A percentile compares a stretch with the other conserved stretches of the same genome.
These are phyloP conservation scores for Notarius quadriscutis DNA, from an alignment of 2,113 vertebrate genomes.

Conservation along the genomic window DNA sequence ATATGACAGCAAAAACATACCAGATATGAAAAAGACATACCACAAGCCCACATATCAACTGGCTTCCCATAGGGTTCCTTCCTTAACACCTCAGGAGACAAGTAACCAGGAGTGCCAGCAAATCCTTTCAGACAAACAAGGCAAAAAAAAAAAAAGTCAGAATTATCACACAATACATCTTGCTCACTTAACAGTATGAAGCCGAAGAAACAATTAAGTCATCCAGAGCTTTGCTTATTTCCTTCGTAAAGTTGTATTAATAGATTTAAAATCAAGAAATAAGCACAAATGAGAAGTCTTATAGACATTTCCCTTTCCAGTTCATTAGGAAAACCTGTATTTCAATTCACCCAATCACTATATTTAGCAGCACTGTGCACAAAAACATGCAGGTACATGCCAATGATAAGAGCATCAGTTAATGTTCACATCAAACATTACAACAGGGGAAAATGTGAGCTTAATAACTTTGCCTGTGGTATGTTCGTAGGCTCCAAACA, in stretches of 20 bases:
- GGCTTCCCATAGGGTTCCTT: constrained; percentile 98
- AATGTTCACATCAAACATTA: neutral
- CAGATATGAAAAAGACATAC: constrained; percentile 69
- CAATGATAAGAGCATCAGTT: neutral
- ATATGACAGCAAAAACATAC: neutral
- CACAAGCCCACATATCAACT: constrained; percentile 99
- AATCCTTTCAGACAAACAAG: constrained; percentile 76
- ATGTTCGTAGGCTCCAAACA: neutral
- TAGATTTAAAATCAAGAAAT: neutral
- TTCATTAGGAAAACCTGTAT: neutral
- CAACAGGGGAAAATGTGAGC: neutral
- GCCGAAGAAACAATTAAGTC: neutral
- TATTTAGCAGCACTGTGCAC: neutral
- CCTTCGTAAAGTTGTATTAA: neutral
- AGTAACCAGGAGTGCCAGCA: constrained; percentile 93
- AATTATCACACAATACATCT: neutral
- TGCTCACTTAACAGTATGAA: neutral
- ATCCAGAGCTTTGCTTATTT: neutral
- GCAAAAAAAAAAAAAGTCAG: neutral
- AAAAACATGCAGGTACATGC: neutral
- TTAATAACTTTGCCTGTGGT: neutral
- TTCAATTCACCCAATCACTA: neutral
- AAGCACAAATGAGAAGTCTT: neutral
- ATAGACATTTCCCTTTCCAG: neutral
- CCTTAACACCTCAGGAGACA: constrained; percentile 93